Conservation (phyloP, 2,888 invertebrate species). For the Criorhina ranunculi region DNA sequence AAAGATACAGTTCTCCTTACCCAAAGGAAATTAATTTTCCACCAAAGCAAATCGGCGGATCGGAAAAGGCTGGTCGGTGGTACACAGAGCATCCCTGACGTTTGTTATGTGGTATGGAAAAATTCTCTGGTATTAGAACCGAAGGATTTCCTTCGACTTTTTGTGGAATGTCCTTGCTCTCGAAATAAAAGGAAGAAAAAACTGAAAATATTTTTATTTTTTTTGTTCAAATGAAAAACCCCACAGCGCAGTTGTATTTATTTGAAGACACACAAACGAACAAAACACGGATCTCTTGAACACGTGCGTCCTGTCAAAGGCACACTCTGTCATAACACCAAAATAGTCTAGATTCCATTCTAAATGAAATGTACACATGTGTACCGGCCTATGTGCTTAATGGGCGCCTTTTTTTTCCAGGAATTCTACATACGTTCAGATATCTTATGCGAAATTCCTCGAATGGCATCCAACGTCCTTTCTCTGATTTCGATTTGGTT, state of each 20-base stretch:
- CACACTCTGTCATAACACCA: conserved; percentile 46
- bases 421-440: neutral
- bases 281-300: conserved; percentile 17
- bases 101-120: conserved; percentile 27
- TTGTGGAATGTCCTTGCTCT: conserved; percentile 14
- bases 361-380: conserved; percentile 23
- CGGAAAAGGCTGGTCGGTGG: neutral
- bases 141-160: conserved; percentile 35
- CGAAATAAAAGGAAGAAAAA: neutral
- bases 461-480: conserved; percentile 9
- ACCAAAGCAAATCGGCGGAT: conserved; percentile 30
- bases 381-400: neutral
- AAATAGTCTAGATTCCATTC: conserved; percentile 65
- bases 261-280: neutral
- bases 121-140: conserved; percentile 26
- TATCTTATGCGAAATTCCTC: conserved; percentile 35
- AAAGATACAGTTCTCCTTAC: conserved; percentile 65
- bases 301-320: conserved; percentile 67
- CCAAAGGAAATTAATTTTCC: conserved; percentile 66
- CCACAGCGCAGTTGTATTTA: neutral
- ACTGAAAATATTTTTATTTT: conserved; percentile 8
- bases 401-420: neutral
- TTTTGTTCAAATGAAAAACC: conserved; percentile 17
- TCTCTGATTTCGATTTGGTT: neutral
- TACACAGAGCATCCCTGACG: neutral